Evolutionary conservation across 1,140 invertebrate species (phyloP).

Genomic region (Andrena cerasifolii): DNA sequence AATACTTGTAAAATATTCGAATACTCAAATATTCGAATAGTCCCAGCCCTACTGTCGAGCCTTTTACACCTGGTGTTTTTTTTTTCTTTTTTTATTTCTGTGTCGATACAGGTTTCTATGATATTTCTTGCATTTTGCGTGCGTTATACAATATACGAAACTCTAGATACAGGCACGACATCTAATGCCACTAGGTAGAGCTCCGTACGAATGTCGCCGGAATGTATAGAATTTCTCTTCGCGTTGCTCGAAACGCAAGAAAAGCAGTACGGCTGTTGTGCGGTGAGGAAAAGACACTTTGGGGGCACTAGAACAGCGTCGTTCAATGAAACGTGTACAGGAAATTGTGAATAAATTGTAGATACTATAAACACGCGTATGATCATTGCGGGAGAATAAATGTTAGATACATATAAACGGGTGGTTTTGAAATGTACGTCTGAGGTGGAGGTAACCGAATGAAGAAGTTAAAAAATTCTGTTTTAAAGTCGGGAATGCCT

Average conservation of each 20-base stretch:
- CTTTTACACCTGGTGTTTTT: too few species aligned
- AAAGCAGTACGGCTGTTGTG: constrained; percentile 10
- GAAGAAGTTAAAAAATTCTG: too few species aligned
- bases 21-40: too few species aligned
- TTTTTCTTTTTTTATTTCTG: neutral
- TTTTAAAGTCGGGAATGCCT: too few species aligned
- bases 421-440: too few species aligned
- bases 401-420: too few species aligned
- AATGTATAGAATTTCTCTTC: constrained; percentile 54
- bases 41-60: too few species aligned
- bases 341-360: neutral
- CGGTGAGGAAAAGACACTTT: neutral
- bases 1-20: too few species aligned
- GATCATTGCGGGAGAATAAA: too few species aligned
- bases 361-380: too few species aligned
- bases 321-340: neutral
- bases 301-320: constrained; percentile 17
- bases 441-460: too few species aligned
- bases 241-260: constrained; percentile 15
- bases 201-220: constrained; percentile 26
- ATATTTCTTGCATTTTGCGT: neutral
- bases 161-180: constrained; percentile 49
- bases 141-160: constrained; percentile 50
- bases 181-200: constrained; percentile 21
- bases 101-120: neutral